Evolutionary conservation across 2,113 vertebrate genomes (phyloP), one percentile per base, ranked within the genome.

Genomic region (Sylvia atricapilla): DNA sequence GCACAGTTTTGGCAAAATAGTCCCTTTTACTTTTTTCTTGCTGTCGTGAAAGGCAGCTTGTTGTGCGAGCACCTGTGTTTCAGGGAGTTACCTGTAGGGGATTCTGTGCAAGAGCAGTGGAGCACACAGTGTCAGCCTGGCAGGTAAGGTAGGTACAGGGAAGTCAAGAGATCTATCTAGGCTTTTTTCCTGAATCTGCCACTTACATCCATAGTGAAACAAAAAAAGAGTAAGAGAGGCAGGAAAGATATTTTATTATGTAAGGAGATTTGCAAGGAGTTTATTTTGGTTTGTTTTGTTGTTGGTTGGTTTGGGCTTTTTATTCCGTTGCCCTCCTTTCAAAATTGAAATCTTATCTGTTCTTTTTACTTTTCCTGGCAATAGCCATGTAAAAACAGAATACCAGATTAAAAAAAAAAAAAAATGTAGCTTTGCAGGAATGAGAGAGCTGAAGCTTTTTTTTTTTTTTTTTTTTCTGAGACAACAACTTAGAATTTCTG

Each of bases 301-400:
- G 18, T 43, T 25, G 8, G 8, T 62, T 76, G n/a, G 18, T 15
- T 75, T 59, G 12, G 15, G 9, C 75, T 64, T 80, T 44, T n/a
- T 76, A 20, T 58, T 37, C 82, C 46, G 30, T 53, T 93, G 70
- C 20, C 12, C 7, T 68, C 55, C 59, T 83, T 66, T 86, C 64
- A 77, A 66, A 91, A 74, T 44, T 50, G n/a, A 88, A 64, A 87
- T 80, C 37, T 85, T 89, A 76, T 47, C 89, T 91, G 46, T 41
- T 68, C 31, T 62, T 81, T 89, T 64, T 82, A 41, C 47, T 91
- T 95, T 94, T 95, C 31, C 87, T 94, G 84, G 70, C 66, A 95
- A 47, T 52, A 69, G 46, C 30, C 1, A 9, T 17, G 13, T 87
- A 37, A 86, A 86, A 94, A 80, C 2, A 2, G 78, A 83, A 89